Evolutionary conservation across 2,113 vertebrate species (phyloP).

Genomic region (Cyanoramphus novaezelandiae): DNA sequence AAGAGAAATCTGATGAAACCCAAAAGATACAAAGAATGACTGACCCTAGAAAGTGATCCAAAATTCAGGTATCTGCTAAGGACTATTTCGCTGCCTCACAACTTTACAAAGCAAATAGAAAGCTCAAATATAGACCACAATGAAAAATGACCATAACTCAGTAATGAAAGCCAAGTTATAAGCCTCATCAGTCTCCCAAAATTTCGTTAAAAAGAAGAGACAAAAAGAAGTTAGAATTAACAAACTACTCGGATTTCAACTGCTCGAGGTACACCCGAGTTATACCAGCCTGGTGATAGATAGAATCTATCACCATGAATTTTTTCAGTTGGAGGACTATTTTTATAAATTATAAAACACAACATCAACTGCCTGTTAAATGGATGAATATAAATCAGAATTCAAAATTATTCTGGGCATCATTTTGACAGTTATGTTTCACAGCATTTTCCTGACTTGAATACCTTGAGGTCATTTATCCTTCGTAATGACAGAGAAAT

Average conservation of each 20-base stretch:
- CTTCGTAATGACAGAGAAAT: neutral
- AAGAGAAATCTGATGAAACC: neutral
- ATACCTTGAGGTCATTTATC: slow-evolving; percentile 26
- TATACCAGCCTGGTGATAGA: neutral
- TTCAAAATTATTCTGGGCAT: neutral
- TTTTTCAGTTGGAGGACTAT: neutral
- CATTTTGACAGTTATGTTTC: slow-evolving; percentile 16
- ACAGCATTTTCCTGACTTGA: slow-evolving; percentile 52
- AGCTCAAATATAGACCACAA: neutral
- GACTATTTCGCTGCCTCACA: neutral
- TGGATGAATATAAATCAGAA: neutral
- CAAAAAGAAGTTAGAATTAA: neutral
- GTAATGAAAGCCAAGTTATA: neutral
- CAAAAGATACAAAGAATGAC: neutral
- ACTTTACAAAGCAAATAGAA: neutral
- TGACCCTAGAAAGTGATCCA: neutral
- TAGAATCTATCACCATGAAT: neutral
- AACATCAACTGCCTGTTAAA: neutral
- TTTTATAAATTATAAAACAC: neutral
- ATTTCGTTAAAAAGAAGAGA: neutral
- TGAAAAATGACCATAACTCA: neutral
- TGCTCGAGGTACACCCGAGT: neutral
- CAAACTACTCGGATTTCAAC: neutral
- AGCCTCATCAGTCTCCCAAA: neutral
- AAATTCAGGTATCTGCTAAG: neutral